A percentile compares a stretch with the other conserved stretches of the same genome.
These are phyloP conservation scores for Tetranychus piercei DNA, from an alignment of 2,888 invertebrate species.

Conservation along the genomic window DNA sequence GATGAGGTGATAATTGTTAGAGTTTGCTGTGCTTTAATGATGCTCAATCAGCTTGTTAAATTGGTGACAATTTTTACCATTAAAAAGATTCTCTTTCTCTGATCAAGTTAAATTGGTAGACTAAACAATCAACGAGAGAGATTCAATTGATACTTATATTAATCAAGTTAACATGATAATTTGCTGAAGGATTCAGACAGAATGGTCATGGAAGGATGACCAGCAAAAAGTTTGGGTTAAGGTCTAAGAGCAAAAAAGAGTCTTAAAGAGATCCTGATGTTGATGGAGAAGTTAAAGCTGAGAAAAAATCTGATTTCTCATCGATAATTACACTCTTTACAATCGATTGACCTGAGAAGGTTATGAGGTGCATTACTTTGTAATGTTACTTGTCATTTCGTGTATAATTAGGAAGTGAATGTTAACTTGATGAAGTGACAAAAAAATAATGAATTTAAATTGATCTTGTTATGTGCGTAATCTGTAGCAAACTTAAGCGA, in stretches of 20 bases:
- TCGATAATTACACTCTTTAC: background rate
- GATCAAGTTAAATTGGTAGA: no score
- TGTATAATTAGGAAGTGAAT: background rate
- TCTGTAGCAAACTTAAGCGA: no score
- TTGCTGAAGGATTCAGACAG: background rate
- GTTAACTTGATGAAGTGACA: background rate
- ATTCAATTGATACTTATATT: background rate
- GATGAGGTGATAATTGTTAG: no score
- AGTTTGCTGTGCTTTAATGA: no score
- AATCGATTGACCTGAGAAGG: conserved; percentile 1
- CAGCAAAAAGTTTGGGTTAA: background rate
- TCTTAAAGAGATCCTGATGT: background rate
- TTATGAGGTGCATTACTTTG: background rate
- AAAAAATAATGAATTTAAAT: background rate
- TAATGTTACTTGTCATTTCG: background rate
- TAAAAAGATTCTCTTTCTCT: no score
- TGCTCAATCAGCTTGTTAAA: no score
- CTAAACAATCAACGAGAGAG: background rate
- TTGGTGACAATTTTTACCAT: no score
- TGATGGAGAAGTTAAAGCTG: background rate
- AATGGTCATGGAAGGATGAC: background rate
- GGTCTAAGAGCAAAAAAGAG: no score
- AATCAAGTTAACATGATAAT: background rate
- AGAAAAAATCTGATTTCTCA: background rate
- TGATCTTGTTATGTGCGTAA: no score